A percentile compares a stretch with the other conserved stretches of the same genome.
Conservation (phyloP, 2,888 invertebrate species). For the Clitarchus hookeri region DNA sequence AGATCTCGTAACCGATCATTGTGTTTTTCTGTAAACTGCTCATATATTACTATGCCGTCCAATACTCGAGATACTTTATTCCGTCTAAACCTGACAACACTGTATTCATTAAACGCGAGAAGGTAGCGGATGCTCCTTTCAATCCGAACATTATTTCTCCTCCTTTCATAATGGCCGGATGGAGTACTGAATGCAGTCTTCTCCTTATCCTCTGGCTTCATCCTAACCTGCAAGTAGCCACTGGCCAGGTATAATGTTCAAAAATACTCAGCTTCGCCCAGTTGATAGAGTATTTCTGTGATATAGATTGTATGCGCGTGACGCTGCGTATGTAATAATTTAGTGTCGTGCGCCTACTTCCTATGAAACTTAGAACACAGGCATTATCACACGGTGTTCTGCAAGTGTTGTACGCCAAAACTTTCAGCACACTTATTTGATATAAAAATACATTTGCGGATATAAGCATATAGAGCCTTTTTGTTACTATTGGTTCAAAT, state of each 20-base stretch:
- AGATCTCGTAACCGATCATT: constrained; percentile 27
- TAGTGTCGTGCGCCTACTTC: too few species aligned
- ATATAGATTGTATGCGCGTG: neutral
- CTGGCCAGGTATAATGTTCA: constrained; percentile 25
- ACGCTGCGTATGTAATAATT: too few species aligned
- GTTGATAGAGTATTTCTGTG: constrained; percentile 17
- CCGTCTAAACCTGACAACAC: neutral
- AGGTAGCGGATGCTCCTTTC: constrained; percentile 16
- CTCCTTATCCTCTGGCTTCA: neutral
- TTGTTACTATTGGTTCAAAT: too few species aligned
- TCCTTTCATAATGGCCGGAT: constrained; percentile 12
- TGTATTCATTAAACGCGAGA: constrained; percentile 16
- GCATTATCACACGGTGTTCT: too few species aligned
- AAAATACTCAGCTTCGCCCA: constrained; percentile 19
- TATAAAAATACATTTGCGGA: too few species aligned
- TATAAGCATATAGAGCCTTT: too few species aligned
- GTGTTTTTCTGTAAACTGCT: neutral
- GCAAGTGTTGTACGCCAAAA: too few species aligned
- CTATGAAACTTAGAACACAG: too few species aligned
- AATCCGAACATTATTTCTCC: neutral
- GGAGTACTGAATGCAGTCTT: constrained; percentile 29
- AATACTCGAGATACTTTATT: constrained; percentile 41
- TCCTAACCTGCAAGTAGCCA: constrained; percentile 18
- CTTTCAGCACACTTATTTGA: too few species aligned
- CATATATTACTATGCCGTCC: constrained; percentile 40